Evolutionary conservation across 2,113 vertebrate genomes (phyloP), one percentile per base, ranked within the genome.

Genomic region (Podocnemis expansa): DNA sequence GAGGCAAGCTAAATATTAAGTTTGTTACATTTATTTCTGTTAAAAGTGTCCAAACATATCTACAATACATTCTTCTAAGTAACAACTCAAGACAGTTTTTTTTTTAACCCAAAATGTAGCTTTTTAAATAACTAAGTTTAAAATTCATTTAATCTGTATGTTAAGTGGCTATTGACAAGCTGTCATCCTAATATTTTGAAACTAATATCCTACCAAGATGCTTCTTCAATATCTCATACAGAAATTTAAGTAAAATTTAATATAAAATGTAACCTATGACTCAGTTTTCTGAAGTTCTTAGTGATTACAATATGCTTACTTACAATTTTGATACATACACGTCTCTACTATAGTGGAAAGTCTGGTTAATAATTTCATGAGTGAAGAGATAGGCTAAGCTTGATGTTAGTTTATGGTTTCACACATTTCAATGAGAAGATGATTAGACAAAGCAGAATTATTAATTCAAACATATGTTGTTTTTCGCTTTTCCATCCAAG

Each of bases 1-100:
- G 56, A 95, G 29, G 95, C 91, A 38, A 78, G 89, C 88, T 47
- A 93, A 89, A 93, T 88, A 60, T 76, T 43, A 12, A 76, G 14
- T 45, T 76, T 76, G 41, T 76, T 76, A 10, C 14, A 76, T 29
- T 93, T 89, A 16, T n/a, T 70, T 70, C 17, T 4, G 95, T 94
- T 88, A 91, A 67, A 89, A 78, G 49, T 47, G 8, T 31, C 86
- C 3, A 84, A 8, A 70, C 25, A n/a, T 25, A 58, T 25, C 76
- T 16, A 73, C 93, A 93, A 90, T 7, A 49, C 2, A 87, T 27
- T 2, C 5, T 82, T 10, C 67, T 80, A 67, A 80, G 21, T 25
- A 93, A 17, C 19, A n/a, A 22, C 34, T n/a, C 34, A 67, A n/a
- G 34, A 16, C 31, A n/a, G 60, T 4, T 34, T 8, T n/a, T 31